Evolutionary conservation across 2,113 vertebrate genomes (phyloP), one percentile per base, ranked within the genome.

Genomic region (Alligator sinensis): DNA sequence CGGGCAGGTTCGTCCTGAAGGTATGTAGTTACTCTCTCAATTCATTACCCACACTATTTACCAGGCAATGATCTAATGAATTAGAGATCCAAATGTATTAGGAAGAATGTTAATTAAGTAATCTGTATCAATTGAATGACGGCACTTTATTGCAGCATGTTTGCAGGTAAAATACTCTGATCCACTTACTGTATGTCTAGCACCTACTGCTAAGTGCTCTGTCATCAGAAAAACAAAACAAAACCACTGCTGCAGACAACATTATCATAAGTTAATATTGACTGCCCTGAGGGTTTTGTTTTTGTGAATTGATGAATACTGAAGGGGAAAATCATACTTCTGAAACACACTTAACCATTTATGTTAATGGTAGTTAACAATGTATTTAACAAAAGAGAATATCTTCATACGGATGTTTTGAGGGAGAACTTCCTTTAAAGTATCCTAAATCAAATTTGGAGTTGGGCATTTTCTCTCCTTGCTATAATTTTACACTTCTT

Each of bases 1-100:
- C 96, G 96, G 96, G 96, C 98, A 98, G 98, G 96, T 97, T 98
- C 97, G 96, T 98, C 97, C 95, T 98, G 97, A 98, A 98, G 98
- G 98, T 98, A 98, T 93, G 98, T 98, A 96, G 96, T 96, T 88
- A 96, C 97, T 97, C 97, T 98, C 95, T 98, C 96, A 70, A 97
- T 98, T 97, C 97, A 97, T 98, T 98, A 96, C 92, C 89, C 92
- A 79, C 91, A 18, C 89, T 97, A 87, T 98, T 97, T 96, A 96
- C 97, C 97, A 98, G 97, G 94, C 96, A 97, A 96, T 97, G 97
- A 97, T 97, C 93, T 98, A 97, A 98, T 97, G 96, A 97, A 94
- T 94, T 97, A 80, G 87, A 84, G 77, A 97, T 96, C 77, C 94
- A 95, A 94, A 92, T 93, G 88, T 96, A 95, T 93, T 96, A 89